Percentiles rank a stretch among this genome's conserved stretches.
Evolutionary conservation across 1,140 invertebrate genomes (phyloP).

Genomic region (Diabrotica virgifera): DNA sequence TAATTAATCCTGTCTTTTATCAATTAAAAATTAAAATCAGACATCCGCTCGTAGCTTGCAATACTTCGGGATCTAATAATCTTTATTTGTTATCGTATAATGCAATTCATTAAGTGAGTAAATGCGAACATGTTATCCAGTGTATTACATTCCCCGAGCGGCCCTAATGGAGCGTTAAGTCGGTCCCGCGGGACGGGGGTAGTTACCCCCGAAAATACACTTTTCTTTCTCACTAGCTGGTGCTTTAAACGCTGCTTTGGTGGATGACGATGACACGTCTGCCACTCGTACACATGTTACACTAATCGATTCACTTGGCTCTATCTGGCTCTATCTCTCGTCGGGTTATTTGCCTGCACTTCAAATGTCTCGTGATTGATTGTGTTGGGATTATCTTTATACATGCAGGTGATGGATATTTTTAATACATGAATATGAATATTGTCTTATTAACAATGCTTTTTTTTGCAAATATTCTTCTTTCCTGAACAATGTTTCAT

Average conservation of each 20-base stretch:
- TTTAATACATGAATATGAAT: too few species aligned
- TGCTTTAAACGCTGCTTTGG: not conserved
- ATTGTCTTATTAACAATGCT: too few species aligned
- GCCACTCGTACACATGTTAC: constrained; percentile 37
- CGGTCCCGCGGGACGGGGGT: constrained; percentile 33
- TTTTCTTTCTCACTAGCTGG: not conserved
- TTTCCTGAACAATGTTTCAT: too few species aligned
- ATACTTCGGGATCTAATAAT: constrained; percentile 10
- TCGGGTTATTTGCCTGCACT: too few species aligned
- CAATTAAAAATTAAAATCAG: not conserved
- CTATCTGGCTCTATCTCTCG: not conserved
- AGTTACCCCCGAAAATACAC: constrained; percentile 31
- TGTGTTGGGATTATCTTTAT: too few species aligned
- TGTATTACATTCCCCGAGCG: constrained; percentile 43
- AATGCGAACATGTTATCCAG: constrained; percentile 44
- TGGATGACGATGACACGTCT: not conserved
- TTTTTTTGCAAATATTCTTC: too few species aligned
- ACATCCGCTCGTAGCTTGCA: not conserved
- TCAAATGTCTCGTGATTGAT: too few species aligned
- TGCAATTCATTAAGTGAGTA: constrained; percentile 40
- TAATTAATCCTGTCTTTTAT: not conserved
- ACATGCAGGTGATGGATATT: too few species aligned
- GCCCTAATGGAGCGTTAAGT: constrained; percentile 43
- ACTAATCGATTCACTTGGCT: constrained; percentile 31
- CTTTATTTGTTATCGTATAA: constrained; percentile 35